phyloP scores from a whole-genome alignment of 2,113 vertebrate species.

The Xerus inauris region DNA sequence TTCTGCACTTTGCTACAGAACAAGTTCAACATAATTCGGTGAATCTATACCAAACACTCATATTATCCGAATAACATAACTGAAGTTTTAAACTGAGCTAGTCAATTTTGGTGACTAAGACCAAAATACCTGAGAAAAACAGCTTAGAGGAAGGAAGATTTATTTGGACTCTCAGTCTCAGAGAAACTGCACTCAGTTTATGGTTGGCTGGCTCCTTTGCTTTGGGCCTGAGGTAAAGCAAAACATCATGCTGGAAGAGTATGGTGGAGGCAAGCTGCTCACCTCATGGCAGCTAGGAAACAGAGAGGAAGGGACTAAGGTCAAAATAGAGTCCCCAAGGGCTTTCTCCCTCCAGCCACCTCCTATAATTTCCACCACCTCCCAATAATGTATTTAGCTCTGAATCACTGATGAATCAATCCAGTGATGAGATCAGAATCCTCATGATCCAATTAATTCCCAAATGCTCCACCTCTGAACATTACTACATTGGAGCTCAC shows the following conservation, averaged over 20 bases:
- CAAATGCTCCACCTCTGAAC: neutral
- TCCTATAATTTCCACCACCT: neutral
- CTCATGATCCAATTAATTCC: neutral
- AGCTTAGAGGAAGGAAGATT: too few relatives aligned
- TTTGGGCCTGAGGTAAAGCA: too few relatives aligned
- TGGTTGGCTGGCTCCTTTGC: too few relatives aligned
- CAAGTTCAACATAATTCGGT: neutral
- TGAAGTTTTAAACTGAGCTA: neutral
- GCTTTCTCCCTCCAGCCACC: neutral
- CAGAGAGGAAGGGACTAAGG: too few relatives aligned
- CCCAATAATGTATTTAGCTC: neutral
- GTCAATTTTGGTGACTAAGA: too few relatives aligned
- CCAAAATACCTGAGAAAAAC: too few relatives aligned
- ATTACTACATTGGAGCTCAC: neutral
- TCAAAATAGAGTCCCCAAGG: too few relatives aligned
- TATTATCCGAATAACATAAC: neutral
- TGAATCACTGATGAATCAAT: neutral
- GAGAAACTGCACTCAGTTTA: too few relatives aligned
- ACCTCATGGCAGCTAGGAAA: too few relatives aligned
- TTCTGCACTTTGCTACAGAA: neutral
- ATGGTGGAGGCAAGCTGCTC: too few relatives aligned
- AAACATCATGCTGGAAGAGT: too few relatives aligned
- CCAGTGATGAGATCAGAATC: neutral
- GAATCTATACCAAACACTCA: neutral
- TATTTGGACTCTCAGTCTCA: too few relatives aligned